Base-by-base conservation (phyloP, 2,113 vertebrate genomes). In the Picathartes gymnocephalus region DNA sequence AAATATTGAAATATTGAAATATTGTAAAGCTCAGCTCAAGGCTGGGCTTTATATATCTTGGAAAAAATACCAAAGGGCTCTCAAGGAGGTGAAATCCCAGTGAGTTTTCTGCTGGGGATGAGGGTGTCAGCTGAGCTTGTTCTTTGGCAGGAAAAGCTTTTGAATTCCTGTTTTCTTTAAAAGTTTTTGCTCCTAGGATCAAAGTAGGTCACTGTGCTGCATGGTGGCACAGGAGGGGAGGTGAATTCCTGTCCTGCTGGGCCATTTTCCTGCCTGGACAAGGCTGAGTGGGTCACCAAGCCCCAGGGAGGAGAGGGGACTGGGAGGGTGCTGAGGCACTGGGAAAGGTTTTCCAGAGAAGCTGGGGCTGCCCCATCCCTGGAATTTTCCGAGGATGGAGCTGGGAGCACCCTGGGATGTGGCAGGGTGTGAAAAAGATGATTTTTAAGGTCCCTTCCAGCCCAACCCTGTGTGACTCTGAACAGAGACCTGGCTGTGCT, bases 251-350 rank as follows among this genome's bases (percentile, higher is more conserved):
- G 57, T 66, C 78, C 65, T 64, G 56, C 56, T 54, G 81, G 90
- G 56, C 13, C 6, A 2, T 62, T 83, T 65, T 37, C 50, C 48
- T 85, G 78, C 50, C 44, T 4, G 10, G 37, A 8, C 0, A 0
- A 50, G 39, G 25, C 71, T 64, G 45, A 31, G 33, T 1, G 7
- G 69, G 35, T 9, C 39, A 23, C 0, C 1, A 65, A 57, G 60
- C 40, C n/a, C 58, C 22, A 24, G 2, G 78, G 44, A 86, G 39
- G 11, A 37, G 57, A 50, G 33, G 33, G 40, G 24, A 31, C 42
- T 37, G 5, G 16, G 48, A 48, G n/a, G 50, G 10, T 27, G 51
- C 3, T 1, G 15, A 73, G n/a, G 15, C 50, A 13, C 30, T 57
- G 60, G 42, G 24, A 30, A 30, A 74, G 24, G 16, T 8, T 70